Conservation (phyloP, 2,797 vertebrate species). For the Neosilurus mollespiculum region DNA sequence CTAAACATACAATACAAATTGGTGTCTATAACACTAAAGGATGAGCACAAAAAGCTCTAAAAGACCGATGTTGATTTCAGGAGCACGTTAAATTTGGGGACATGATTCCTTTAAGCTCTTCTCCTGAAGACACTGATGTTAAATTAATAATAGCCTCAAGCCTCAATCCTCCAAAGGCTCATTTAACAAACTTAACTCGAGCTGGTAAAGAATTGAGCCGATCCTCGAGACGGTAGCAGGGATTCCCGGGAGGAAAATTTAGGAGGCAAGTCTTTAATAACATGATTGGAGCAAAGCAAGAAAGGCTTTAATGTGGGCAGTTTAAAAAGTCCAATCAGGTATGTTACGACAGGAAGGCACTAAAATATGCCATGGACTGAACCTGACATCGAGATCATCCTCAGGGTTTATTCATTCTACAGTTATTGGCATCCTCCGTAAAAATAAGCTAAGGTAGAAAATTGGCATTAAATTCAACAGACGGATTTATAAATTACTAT, state of each 20-base stretch:
- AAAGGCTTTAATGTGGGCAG: neutral
- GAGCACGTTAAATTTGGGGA: neutral
- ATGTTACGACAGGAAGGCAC: too few species aligned
- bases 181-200: slow-evolving; percentile 17
- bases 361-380: neutral
- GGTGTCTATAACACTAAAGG: neutral
- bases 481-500: neutral
- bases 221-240: neutral
- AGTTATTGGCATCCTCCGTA: neutral
- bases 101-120: slow-evolving; percentile 16
- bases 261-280: slow-evolving; percentile 1
- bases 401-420: neutral
- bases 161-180: slow-evolving; percentile 29
- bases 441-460: neutral
- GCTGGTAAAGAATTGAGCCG: slow-evolving; percentile 2
- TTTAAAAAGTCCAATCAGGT: neutral
- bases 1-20: neutral
- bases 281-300: neutral
- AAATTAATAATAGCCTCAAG: slow-evolving; percentile 21
- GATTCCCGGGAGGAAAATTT: neutral
- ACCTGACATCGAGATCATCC: neutral
- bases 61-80: neutral
- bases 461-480: neutral
- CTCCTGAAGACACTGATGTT: slow-evolving; percentile 15
- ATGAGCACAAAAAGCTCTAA: neutral